Percentiles rank a stretch among this genome's conserved stretches.
Conservation (phyloP, 1,140 invertebrate genomes). For the Notospermus geniculatus region DNA sequence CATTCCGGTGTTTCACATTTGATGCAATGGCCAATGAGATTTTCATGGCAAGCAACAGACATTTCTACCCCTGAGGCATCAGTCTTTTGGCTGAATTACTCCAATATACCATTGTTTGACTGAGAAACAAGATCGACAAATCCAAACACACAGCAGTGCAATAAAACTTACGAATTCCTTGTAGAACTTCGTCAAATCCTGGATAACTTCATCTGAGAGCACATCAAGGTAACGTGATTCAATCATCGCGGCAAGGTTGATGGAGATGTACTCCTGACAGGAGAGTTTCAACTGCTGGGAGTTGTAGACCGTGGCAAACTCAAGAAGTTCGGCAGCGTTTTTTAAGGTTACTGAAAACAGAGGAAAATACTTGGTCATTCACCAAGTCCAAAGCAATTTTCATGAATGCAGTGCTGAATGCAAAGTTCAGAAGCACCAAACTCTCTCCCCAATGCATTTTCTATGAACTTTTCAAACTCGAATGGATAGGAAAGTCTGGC, state of each 20-base stretch:
- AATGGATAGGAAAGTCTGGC: background rate
- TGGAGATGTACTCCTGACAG: slow-evolving; percentile 70
- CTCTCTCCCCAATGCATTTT: background rate
- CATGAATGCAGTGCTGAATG: background rate
- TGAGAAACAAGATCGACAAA: no score
- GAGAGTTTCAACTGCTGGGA: slow-evolving; percentile 65
- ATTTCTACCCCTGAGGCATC: no score
- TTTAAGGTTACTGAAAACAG: slow-evolving; percentile 62
- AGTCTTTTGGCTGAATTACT: no score
- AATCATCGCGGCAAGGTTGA: slow-evolving; percentile 68
- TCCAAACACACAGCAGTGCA: no score
- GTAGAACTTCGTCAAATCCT: slow-evolving; percentile 65
- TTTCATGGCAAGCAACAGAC: no score
- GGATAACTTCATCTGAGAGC: slow-evolving; percentile 61
- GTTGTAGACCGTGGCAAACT: slow-evolving; percentile 65
- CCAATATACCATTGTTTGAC: no score
- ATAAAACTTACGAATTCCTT: slow-evolving; percentile 56
- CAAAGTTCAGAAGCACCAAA: background rate
- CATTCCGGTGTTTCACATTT: no score
- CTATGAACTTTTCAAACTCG: background rate
- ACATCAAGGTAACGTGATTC: slow-evolving; percentile 65
- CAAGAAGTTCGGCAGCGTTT: slow-evolving; percentile 68
- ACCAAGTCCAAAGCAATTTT: no score
- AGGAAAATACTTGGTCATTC: background rate
- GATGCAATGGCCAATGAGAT: no score